Conservation (phyloP, 2,888 invertebrate genomes). For the Matsumyia berberina region DNA sequence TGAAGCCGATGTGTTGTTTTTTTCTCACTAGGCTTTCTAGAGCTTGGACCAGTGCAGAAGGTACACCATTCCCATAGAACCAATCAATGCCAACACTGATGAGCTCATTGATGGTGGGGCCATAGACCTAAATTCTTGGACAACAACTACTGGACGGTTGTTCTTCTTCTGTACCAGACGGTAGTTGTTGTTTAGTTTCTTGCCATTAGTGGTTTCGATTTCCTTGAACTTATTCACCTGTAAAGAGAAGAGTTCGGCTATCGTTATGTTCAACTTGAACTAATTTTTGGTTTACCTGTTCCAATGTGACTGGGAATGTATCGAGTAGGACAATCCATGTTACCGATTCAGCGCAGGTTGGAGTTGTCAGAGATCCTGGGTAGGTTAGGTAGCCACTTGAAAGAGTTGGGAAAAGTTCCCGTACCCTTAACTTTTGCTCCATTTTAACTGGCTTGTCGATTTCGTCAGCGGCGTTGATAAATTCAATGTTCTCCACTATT, state of each 20-base stretch:
- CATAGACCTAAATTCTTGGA: slow-evolving; percentile 43
- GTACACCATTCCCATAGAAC: slow-evolving; percentile 69
- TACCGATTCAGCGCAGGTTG: slow-evolving; percentile 89
- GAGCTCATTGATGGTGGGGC: slow-evolving; percentile 45
- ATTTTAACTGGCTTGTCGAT: slow-evolving; percentile 79
- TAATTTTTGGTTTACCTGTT: slow-evolving; percentile 82
- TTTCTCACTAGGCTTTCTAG: slow-evolving; percentile 9
- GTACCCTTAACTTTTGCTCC: slow-evolving; percentile 79
- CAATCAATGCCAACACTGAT: slow-evolving; percentile 35
- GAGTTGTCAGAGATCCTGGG: slow-evolving; percentile 90
- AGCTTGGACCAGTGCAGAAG: slow-evolving; percentile 48
- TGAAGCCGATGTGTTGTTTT: slow-evolving; percentile 4
- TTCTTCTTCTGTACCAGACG: slow-evolving; percentile 81
- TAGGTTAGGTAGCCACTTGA: slow-evolving; percentile 87
- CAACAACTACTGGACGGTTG: slow-evolving; percentile 79
- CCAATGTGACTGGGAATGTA: slow-evolving; percentile 85
- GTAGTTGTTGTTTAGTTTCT: slow-evolving; percentile 84
- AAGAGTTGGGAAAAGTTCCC: slow-evolving; percentile 85
- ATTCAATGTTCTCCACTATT: slow-evolving; percentile 80
- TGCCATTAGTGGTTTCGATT: slow-evolving; percentile 81
- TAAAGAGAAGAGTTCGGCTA: slow-evolving; percentile 41
- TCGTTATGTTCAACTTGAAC: too few relatives aligned
- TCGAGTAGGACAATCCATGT: slow-evolving; percentile 89
- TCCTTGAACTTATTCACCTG: slow-evolving; percentile 84
- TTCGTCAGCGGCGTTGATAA: slow-evolving; percentile 79